phyloP scores from a whole-genome alignment of 2,888 invertebrate species.

The Germaria angustata region DNA sequence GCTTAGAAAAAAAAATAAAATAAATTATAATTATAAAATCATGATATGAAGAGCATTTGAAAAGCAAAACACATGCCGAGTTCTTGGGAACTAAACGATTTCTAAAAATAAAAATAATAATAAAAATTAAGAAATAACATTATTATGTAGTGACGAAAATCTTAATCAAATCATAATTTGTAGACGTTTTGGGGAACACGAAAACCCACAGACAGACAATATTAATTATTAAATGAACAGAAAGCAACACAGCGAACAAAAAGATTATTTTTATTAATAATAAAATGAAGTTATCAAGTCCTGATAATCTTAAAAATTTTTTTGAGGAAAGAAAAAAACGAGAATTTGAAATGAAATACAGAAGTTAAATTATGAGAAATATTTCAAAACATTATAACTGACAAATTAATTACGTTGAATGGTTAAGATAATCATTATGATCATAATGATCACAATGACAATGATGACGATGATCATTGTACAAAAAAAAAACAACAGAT shows the following conservation, averaged over 20 bases:
- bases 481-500: too few relatives aligned
- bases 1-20: background rate
- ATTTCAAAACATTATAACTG: constrained; percentile 53
- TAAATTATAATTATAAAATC: background rate
- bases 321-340: background rate
- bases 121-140: constrained; percentile 59
- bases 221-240: constrained; percentile 58
- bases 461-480: constrained; percentile 10
- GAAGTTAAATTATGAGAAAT: constrained; percentile 59
- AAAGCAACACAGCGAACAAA: constrained; percentile 39
- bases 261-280: constrained; percentile 46
- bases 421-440: constrained; percentile 22
- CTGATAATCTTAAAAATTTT: constrained; percentile 63
- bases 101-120: background rate
- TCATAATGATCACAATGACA: constrained; percentile 14
- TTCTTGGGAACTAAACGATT: constrained; percentile 51
- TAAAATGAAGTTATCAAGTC: constrained; percentile 62
- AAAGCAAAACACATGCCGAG: constrained; percentile 60
- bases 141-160: constrained; percentile 62
- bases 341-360: constrained; percentile 29
- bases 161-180: constrained; percentile 63
- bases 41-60: background rate
- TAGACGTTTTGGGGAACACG: constrained; percentile 42
- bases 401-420: constrained; percentile 62
- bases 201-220: constrained; percentile 46